A percentile compares a stretch with the other conserved stretches of the same genome.
phyloP scores from a whole-genome alignment of 53 echinoderm and acorn worm genomes.

The Zoroaster sp. region DNA sequence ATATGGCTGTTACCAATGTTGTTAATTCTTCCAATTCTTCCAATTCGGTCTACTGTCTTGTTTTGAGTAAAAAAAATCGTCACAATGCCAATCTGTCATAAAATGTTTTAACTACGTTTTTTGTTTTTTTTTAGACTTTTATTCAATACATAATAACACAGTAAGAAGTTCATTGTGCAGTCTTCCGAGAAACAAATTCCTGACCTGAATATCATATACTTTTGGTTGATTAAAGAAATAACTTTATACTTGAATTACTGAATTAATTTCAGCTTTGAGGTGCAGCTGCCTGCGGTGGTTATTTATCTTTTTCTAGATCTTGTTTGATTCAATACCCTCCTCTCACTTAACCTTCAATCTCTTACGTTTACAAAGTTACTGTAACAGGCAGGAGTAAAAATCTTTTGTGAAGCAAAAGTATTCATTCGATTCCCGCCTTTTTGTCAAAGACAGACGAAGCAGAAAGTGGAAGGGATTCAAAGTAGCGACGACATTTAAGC shows the following conservation, averaged over 20 bases:
- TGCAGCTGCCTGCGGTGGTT: not conserved
- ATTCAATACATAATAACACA: too few species aligned
- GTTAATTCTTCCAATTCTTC: too few species aligned
- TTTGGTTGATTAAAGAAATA: not conserved
- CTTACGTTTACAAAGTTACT: conserved; percentile 54
- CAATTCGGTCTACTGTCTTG: too few species aligned
- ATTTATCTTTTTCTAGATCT: not conserved
- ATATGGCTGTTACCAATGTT: too few species aligned
- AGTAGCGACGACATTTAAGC: conserved; percentile 16
- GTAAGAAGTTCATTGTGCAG: not conserved
- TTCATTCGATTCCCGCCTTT: conserved; percentile 48
- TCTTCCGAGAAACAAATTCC: not conserved
- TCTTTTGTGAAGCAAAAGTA: not conserved
- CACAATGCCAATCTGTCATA: too few species aligned
- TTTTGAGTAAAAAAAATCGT: too few species aligned
- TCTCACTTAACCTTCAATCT: conserved; percentile 32
- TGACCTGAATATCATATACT: not conserved
- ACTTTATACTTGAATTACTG: not conserved
- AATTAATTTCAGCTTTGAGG: not conserved
- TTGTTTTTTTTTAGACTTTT: too few species aligned
- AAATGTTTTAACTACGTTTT: too few species aligned
- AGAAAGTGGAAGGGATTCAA: conserved; percentile 18
- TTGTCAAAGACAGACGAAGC: conserved; percentile 47
- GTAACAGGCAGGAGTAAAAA: conserved; percentile 51
- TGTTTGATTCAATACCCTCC: not conserved